Evolutionary conservation across 2,888 invertebrate species (phyloP).

Genomic region (Acrobasis repandana): DNA sequence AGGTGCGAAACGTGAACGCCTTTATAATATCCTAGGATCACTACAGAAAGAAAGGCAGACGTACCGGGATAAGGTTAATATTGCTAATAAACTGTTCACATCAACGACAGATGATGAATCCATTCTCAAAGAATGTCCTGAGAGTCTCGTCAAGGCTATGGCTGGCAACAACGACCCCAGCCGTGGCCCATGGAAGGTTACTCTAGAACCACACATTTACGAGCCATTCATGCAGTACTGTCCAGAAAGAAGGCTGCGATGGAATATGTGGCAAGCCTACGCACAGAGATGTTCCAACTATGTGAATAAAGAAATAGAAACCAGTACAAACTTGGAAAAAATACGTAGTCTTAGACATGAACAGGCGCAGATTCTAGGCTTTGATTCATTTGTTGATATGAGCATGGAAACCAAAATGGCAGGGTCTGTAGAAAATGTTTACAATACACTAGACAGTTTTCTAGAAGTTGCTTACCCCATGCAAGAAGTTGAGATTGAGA

Average conservation of each 20-base stretch:
- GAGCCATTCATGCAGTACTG: constrained; percentile 92
- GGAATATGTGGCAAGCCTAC: constrained; percentile 93
- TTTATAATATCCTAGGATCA: constrained; percentile 74
- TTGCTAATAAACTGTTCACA: constrained; percentile 85
- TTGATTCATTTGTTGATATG: constrained; percentile 90
- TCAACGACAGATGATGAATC: constrained; percentile 86
- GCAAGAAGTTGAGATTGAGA: constrained; percentile 89
- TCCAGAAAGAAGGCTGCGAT: constrained; percentile 88
- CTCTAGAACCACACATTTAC: constrained; percentile 88
- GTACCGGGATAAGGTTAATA: constrained; percentile 86
- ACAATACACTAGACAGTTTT: constrained; percentile 86
- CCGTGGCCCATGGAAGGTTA: constrained; percentile 93
- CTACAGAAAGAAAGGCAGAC: constrained; percentile 81
- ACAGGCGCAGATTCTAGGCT: constrained; percentile 91
- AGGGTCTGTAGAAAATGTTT: constrained; percentile 88
- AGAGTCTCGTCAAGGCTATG: constrained; percentile 85
- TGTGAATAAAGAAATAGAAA: constrained; percentile 85
- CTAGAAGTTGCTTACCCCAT: constrained; percentile 87
- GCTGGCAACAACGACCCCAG: constrained; percentile 84
- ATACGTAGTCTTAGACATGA: constrained; percentile 87
- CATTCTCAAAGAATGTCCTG: constrained; percentile 89
- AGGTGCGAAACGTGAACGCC: constrained; percentile 72
- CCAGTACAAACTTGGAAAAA: constrained; percentile 89
- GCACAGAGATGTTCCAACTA: constrained; percentile 87
- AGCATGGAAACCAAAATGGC: constrained; percentile 98